Base-by-base conservation (phyloP, 92 coral and sea anemone genomes). In the Porites evermanni region DNA sequence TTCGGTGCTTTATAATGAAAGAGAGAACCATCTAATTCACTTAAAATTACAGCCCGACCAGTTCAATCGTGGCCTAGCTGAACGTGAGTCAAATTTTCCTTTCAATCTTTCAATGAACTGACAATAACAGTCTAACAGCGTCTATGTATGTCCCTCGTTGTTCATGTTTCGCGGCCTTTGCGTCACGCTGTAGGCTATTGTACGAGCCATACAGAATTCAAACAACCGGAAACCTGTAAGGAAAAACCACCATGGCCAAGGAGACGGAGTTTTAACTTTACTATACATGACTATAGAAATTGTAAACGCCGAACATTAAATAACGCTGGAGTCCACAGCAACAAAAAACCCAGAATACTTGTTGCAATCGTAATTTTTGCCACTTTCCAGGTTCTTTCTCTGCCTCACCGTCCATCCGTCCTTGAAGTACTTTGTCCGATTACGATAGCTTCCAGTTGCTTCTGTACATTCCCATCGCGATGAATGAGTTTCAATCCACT, bases 181-280 rank as follows among this genome's bases (percentile, higher is more conserved):
- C 53, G 72, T 78, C 2, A 91, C 91, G 44, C 91, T 91, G 80
- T 93, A 93, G 29, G 96, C 92, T 79, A 93, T 86, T 5, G 94
- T 89, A 4, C 75, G 47, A 1, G 89, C 94, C 90, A 93, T 90
- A 6, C 71, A 56, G 63, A 93, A 88, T 73, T 93, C 96, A 24
- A 86, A 70, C 56, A 93, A 58, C 8, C 96, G 87, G 79, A 86
- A 91, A 56, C 91, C 47, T 16, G 94, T 91, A 76, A 88, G 88
- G 66, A 85, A 91, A 3, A 24, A 50, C 93, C 91, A 94, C 98
- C 94, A 94, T 16, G 91, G 94, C 95, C 98, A 94, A 12, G 98
- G 98, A 2, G 85, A 32, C 17, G 91, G 92, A n/a, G 84, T 68
- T 2, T 81, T 91, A 16, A 10, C 64, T 64, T 17, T 78, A 53